Evolutionary conservation across 2,113 vertebrate species (phyloP), one percentile per base, ranked within the genome.

Genomic region (Catharus bicknelli): DNA sequence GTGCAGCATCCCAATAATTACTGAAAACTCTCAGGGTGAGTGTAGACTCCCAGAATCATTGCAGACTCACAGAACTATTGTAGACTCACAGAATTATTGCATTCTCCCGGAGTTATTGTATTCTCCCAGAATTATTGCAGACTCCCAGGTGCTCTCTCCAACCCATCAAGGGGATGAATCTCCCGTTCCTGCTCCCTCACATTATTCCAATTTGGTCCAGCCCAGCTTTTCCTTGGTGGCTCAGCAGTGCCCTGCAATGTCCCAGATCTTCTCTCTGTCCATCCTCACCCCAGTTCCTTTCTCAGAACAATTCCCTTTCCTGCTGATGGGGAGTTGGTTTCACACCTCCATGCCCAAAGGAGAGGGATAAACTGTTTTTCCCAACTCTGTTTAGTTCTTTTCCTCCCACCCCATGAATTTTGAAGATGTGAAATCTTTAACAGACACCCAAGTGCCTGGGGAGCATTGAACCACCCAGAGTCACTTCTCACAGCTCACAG

Each of bases 221-320:
- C 22, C 26, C 67, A 53, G 4, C 5, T 15, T 54, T 16, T 7
- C 30, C 2, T 5, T 0, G 34, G 7, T 20, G 63, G n/a, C 34
- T 63, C 20, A 45, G 5, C 57, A 26, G 32, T 4, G 4, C 29
- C 55, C 47, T 54, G 50, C 4, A 11, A 4, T 23, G 29, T 12
- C 45, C 42, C 22, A 42, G 32, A 10, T 82, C 38, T 58, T 16
- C 26, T 36, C 38, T 43, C 45, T 73, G 18, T 13, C 59, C 45
- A 7, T 17, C 10, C 5, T 80, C 34, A 32, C 18, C 7, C 17
- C n/a, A 3, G 5, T 34, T 18, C 36, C 47, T 58, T 45, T 57
- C 20, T 4, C 47, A 27, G 11, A 3, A 2, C 2, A 38, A 47
- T 1, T 70, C 9, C 38, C 38, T 64, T 21, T 10, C 36, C 51